Conservation (phyloP, 2,888 invertebrate genomes). For the Diaperis boleti region DNA sequence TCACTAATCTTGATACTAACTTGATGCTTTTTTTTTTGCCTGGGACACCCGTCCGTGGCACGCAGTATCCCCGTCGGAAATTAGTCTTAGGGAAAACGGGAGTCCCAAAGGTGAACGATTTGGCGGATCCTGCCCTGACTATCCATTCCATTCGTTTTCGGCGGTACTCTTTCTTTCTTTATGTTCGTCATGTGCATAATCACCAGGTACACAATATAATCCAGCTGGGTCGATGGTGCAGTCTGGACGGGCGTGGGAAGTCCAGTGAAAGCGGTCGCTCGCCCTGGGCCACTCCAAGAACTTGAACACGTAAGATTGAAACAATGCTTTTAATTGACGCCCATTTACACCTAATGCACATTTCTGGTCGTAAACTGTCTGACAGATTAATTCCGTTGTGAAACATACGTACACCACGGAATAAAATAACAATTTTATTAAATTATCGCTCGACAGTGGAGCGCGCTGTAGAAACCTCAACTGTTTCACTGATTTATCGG, state of each 20-base stretch:
- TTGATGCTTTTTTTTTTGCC: too few species aligned
- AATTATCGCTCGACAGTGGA: conserved; percentile 8
- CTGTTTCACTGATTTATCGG: conserved; percentile 4
- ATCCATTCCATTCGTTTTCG: conserved; percentile 5
- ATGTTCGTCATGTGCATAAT: conserved; percentile 22
- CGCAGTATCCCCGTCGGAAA: too few species aligned
- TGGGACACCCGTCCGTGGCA: too few species aligned
- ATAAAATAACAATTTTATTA: conserved; percentile 16
- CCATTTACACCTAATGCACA: conserved; percentile 42
- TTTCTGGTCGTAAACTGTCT: conserved; percentile 36
- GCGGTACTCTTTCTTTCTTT: conserved; percentile 13
- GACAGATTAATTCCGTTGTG: conserved; percentile 35
- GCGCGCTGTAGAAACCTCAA: conserved; percentile 5
- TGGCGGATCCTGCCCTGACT: conserved; percentile 8
- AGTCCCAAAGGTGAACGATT: not conserved
- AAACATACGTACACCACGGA: conserved; percentile 13
- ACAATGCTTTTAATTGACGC: conserved; percentile 42
- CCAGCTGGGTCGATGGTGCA: conserved; percentile 8
- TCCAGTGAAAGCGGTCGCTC: conserved; percentile 38
- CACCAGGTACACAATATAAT: conserved; percentile 29
- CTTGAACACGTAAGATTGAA: conserved; percentile 31
- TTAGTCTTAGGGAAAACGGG: not conserved
- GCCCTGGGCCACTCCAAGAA: conserved; percentile 39
- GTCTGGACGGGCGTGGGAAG: conserved; percentile 1
- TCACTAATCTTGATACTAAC: too few species aligned